Percentiles rank a stretch among this genome's conserved stretches.
phyloP scores from a whole-genome alignment of 2,888 invertebrate genomes.

The Lycaena phlaeas region DNA sequence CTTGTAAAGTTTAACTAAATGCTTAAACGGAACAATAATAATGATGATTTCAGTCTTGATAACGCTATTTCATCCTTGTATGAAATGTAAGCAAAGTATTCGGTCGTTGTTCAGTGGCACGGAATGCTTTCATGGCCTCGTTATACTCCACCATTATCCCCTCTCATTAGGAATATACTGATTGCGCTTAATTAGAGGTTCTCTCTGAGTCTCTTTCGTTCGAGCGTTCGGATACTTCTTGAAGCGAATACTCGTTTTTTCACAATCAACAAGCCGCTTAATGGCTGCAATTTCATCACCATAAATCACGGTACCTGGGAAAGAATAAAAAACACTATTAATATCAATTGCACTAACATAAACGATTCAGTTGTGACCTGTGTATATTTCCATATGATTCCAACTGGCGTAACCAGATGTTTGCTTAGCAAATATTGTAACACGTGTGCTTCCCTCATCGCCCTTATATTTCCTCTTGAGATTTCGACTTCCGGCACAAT shows the following conservation, averaged over 20 bases:
- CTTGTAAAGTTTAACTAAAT: constrained; percentile 55
- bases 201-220: constrained; percentile 57
- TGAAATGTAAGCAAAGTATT: constrained; percentile 55
- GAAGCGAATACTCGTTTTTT: constrained; percentile 63
- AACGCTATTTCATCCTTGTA: constrained; percentile 51
- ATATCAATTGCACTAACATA: constrained; percentile 20
- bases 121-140: constrained; percentile 68
- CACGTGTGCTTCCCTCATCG: constrained; percentile 60
- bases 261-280: constrained; percentile 64
- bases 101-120: constrained; percentile 43
- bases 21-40: constrained; percentile 51
- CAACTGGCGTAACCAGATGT: constrained; percentile 54
- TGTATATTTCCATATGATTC: constrained; percentile 30
- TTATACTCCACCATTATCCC: constrained; percentile 67
- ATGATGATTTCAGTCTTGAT: constrained; percentile 61
- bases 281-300: constrained; percentile 65
- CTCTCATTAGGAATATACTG: constrained; percentile 73
- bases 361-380: constrained; percentile 22
- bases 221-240: constrained; percentile 47
- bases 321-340: constrained; percentile 33
- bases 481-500: constrained; percentile 70
- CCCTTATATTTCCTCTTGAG: constrained; percentile 69
- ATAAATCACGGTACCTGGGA: constrained; percentile 60
- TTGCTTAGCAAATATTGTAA: constrained; percentile 71
- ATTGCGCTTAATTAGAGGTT: constrained; percentile 71